Evolutionary conservation across 2,113 vertebrate genomes (phyloP).

Genomic region (Sylvietta virens): DNA sequence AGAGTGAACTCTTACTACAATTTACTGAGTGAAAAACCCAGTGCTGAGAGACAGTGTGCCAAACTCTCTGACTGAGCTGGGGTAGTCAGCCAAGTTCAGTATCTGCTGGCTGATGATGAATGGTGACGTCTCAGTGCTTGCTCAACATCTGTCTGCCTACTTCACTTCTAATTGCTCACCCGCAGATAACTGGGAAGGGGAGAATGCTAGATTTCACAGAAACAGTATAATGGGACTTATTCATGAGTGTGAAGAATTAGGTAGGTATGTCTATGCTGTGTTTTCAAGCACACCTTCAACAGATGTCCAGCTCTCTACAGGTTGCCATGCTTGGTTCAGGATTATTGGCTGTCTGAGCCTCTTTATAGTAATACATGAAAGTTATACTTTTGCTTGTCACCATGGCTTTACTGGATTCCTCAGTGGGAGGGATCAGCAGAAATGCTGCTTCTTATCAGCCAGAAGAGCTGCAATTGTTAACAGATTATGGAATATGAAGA

Average conservation of each 20-base stretch:
- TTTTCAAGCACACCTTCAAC: background rate
- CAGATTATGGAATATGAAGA: background rate
- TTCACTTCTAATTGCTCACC: constrained; percentile 14
- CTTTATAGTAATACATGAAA: background rate
- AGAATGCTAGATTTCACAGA: background rate
- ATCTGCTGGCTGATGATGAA: constrained; percentile 36
- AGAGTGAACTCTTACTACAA: background rate
- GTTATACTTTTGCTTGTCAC: background rate
- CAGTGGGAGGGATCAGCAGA: background rate
- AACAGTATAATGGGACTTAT: background rate
- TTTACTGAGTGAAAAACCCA: constrained; percentile 7
- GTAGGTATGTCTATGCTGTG: background rate
- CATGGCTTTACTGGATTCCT: background rate
- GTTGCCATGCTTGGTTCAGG: background rate
- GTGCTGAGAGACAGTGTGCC: constrained; percentile 27
- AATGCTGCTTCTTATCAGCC: background rate
- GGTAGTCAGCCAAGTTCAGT: constrained; percentile 2
- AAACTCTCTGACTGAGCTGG: constrained; percentile 11
- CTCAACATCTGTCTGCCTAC: constrained; percentile 44
- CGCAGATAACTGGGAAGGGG: background rate
- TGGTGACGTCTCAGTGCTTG: background rate
- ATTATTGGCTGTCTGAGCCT: background rate
- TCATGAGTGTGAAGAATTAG: background rate
- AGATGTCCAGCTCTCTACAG: background rate
- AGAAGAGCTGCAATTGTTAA: background rate